Percentiles rank a stretch among this genome's conserved stretches.
Evolutionary conservation across 2,797 vertebrate species (phyloP).

Genomic region (Cichlasoma orientale): DNA sequence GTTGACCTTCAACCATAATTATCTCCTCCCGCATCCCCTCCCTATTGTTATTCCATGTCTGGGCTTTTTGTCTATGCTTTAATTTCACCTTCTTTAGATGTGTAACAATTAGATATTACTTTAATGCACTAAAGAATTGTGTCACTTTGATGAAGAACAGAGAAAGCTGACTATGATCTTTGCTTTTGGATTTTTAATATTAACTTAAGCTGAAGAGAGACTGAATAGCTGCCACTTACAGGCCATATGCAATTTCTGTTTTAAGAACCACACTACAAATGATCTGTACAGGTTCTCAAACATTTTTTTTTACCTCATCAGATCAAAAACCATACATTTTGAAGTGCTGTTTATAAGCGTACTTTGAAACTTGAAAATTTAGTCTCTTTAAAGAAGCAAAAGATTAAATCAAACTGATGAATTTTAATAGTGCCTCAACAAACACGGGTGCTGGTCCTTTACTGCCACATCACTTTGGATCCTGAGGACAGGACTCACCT

Average conservation of each 20-base stretch:
- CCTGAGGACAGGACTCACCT: constrained; percentile 35
- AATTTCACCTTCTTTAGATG: constrained; percentile 41
- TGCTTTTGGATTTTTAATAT: constrained; percentile 44
- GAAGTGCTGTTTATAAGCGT: constrained; percentile 32
- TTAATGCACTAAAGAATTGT: constrained; percentile 42
- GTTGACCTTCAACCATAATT: constrained; percentile 75
- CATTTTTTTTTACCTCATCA: constrained; percentile 29
- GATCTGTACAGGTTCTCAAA: constrained; percentile 32
- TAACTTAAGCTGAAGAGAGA: constrained; percentile 46
- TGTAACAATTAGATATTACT: constrained; percentile 38
- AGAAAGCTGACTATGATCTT: constrained; percentile 48
- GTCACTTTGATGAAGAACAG: constrained; percentile 60
- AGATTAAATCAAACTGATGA: constrained; percentile 34
- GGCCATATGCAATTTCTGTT: constrained; percentile 49
- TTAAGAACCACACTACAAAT: constrained; percentile 49
- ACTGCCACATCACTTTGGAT: constrained; percentile 37
- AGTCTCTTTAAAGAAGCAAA: constrained; percentile 14
- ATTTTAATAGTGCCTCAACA: constrained; percentile 32
- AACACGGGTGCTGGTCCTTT: constrained; percentile 48
- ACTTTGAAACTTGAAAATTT: constrained; percentile 28
- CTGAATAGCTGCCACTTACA: constrained; percentile 14
- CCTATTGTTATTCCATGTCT: constrained; percentile 56
- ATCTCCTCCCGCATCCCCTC: constrained; percentile 48
- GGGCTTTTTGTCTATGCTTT: constrained; percentile 44
- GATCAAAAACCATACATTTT: constrained; percentile 29